A percentile compares a stretch with the other conserved stretches of the same genome.
Evolutionary conservation across 2,888 invertebrate genomes (phyloP).

Genomic region (Tricholauxania praeusta): DNA sequence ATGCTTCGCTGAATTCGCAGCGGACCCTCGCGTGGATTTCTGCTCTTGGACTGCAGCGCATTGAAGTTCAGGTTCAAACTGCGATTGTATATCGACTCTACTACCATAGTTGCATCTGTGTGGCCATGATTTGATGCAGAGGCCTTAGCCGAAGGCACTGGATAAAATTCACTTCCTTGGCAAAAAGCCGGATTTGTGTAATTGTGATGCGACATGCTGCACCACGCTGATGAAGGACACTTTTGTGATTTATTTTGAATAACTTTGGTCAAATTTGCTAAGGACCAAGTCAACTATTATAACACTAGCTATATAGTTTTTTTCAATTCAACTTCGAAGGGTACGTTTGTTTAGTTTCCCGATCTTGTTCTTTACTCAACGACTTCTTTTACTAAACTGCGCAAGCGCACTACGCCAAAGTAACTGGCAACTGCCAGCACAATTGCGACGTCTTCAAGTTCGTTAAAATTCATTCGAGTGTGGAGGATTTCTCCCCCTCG

Average conservation of each 20-base stretch:
- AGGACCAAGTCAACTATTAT: too few species aligned
- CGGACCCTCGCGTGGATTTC: conserved; percentile 64
- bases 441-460: conserved; percentile 44
- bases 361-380: conserved; percentile 41
- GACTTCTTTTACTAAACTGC: conserved; percentile 54
- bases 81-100: conserved; percentile 62
- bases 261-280: neutral
- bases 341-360: neutral
- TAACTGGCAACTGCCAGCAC: conserved; percentile 51
- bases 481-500: conserved; percentile 42
- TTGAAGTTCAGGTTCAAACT: conserved; percentile 60
- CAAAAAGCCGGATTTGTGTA: conserved; percentile 87
- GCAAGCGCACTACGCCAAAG: conserved; percentile 46
- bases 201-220: conserved; percentile 67
- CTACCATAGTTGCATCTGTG: conserved; percentile 50
- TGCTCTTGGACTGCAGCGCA: conserved; percentile 41
- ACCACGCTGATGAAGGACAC: neutral
- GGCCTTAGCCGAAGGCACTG: conserved; percentile 55
- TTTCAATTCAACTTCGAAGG: too few species aligned
- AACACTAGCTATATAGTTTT: too few species aligned
- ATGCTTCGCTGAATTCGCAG: conserved; percentile 67
- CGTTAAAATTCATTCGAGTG: conserved; percentile 51
- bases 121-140: neutral
- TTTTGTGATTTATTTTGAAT: neutral
- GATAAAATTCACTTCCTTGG: conserved; percentile 78